phyloP scores from a whole-genome alignment of 2,113 vertebrate species.

The Cepphus grylle region DNA sequence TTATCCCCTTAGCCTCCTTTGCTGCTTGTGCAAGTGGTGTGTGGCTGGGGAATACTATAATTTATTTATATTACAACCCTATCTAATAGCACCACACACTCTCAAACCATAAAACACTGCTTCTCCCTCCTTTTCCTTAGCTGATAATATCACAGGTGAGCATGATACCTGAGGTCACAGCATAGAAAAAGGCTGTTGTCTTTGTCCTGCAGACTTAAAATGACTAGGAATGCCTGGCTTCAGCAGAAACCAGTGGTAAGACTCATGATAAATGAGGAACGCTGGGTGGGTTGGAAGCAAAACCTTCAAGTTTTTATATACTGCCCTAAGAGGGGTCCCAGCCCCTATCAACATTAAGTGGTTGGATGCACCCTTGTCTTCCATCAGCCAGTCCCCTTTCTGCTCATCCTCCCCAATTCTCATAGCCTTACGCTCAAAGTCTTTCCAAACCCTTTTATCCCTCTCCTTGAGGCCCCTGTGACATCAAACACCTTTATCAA shows the following conservation, averaged over 20 bases:
- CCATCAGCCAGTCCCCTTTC: neutral
- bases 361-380: neutral
- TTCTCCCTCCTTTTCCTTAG: neutral
- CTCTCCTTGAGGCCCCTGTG: neutral
- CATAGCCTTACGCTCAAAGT: neutral
- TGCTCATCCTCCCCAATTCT: neutral
- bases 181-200: neutral
- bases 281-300: neutral
- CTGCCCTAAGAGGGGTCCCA: neutral
- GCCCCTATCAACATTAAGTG: neutral
- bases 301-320: neutral
- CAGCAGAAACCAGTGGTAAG: neutral
- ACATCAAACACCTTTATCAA: neutral
- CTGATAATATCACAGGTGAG: neutral
- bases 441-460: neutral
- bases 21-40: neutral
- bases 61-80: neutral
- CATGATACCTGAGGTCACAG: neutral
- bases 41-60: neutral
- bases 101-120: neutral
- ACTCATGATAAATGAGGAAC: neutral
- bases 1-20: neutral
- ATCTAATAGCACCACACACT: neutral
- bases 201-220: neutral
- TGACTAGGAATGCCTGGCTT: neutral